phyloP scores from a whole-genome alignment of 64 coral and sea anemone genomes.

The Actinia equina region DNA sequence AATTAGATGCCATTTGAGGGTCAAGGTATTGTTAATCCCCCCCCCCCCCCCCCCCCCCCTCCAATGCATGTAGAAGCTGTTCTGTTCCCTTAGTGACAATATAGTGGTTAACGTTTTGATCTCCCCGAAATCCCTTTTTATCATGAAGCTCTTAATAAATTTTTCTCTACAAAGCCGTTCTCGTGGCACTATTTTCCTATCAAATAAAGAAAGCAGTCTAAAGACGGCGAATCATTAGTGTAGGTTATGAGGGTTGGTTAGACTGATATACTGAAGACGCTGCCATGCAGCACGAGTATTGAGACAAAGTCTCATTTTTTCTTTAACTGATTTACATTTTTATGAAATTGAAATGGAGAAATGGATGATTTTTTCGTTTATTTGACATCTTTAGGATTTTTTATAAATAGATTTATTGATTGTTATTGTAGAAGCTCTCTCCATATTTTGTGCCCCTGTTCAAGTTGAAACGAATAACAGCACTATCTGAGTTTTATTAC shows the following conservation, averaged over 20 bases:
- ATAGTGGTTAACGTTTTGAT: neutral
- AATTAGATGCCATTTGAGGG: neutral
- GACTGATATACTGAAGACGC: slow-evolving; percentile 17
- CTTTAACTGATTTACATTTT: slow-evolving; percentile 5
- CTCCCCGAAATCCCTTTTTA: neutral
- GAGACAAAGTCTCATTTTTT: slow-evolving; percentile 13
- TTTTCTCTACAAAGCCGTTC: neutral
- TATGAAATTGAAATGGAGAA: neutral
- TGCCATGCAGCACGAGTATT: slow-evolving; percentile 24
- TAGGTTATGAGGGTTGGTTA: neutral
- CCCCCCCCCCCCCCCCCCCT: neutral
- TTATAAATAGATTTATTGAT: slow-evolving; percentile 5
- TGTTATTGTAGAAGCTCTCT: neutral
- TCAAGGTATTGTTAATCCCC: neutral
- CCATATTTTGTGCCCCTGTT: neutral
- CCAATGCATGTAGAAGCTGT: neutral
- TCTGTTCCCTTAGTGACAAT: neutral
- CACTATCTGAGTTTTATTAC: no score
- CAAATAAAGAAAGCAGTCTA: neutral
- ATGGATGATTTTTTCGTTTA: no score
- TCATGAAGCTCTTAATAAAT: neutral
- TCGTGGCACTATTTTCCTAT: neutral
- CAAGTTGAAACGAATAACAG: neutral
- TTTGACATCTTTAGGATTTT: neutral
- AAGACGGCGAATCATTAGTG: neutral